A percentile compares a stretch with the other conserved stretches of the same genome.
phyloP scores from a whole-genome alignment of 2,797 vertebrate genomes.

The Eospalax fontanierii region DNA sequence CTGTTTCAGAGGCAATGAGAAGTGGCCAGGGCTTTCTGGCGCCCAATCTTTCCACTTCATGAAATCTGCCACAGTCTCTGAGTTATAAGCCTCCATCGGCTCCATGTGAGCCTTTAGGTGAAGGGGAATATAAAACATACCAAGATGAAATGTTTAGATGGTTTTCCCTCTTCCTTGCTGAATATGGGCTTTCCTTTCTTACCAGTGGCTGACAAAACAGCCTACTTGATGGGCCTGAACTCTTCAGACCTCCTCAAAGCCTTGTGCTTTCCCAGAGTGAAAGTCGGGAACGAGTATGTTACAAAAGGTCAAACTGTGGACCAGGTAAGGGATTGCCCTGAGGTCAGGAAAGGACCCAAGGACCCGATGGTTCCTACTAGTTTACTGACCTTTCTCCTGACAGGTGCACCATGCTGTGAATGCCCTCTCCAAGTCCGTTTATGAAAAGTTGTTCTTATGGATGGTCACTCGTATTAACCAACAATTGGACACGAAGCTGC shows the following conservation, averaged over 20 bases:
- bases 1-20: background rate
- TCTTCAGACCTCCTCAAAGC: constrained; percentile 94
- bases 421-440: constrained; percentile 93
- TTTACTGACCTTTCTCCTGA: background rate
- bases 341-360: background rate
- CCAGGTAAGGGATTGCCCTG: constrained; percentile 88
- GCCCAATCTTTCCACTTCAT: background rate
- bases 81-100: background rate
- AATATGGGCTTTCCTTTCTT: background rate
- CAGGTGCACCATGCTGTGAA: constrained; percentile 93
- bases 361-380: fast-evolving
- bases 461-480: constrained; percentile 94
- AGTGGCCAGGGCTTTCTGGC: background rate
- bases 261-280: constrained; percentile 94
- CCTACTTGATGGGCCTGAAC: constrained; percentile 95
- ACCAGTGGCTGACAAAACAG: constrained; percentile 94
- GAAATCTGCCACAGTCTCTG: background rate
- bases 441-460: constrained; percentile 95
- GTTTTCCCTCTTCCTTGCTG: background rate
- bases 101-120: background rate
- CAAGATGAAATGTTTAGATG: background rate
- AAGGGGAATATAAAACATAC: background rate
- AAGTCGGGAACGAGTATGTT: constrained; percentile 94
- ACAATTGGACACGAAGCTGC: constrained; percentile 93
- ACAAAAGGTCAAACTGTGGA: constrained; percentile 93